phyloP scores from a whole-genome alignment of 1,140 invertebrate genomes.

The Melipona quadrifasciata region DNA sequence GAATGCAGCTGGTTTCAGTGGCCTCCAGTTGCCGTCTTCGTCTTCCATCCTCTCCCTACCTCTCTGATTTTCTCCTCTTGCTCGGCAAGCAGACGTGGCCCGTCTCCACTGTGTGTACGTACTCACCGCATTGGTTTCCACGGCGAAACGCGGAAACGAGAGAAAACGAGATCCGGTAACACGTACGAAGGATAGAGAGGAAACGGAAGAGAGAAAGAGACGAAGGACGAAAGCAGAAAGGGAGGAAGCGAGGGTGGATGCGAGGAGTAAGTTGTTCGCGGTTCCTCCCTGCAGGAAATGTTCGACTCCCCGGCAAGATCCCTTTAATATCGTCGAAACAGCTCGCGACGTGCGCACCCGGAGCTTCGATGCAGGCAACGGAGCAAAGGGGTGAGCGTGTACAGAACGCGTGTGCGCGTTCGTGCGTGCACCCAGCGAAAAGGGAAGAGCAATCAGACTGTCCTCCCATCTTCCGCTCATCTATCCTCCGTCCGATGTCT shows the following conservation, averaged over 20 bases:
- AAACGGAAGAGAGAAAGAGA: background rate
- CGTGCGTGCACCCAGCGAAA: conserved; percentile 29
- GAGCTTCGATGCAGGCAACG: background rate
- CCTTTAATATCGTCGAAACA: conserved; percentile 70
- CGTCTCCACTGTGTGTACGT: conserved; percentile 2
- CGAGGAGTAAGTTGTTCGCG: conserved; percentile 77
- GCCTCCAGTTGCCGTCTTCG: conserved; percentile 70
- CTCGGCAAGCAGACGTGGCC: background rate
- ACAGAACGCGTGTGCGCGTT: conserved; percentile 7
- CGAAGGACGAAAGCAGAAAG: background rate
- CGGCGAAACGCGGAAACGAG: background rate
- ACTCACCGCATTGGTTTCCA: conserved; percentile 20
- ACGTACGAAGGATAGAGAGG: background rate
- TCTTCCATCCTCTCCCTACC: conserved; percentile 41
- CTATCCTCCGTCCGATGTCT: conserved; percentile 4
- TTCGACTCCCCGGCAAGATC: conserved; percentile 59
- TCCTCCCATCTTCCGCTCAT: conserved; percentile 20
- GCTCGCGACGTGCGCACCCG: conserved; percentile 38
- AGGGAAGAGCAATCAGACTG: conserved; percentile 59
- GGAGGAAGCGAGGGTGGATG: background rate
- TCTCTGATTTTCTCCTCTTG: conserved; percentile 28
- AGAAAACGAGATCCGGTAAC: background rate
- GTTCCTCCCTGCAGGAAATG: conserved; percentile 71
- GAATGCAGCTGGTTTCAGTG: conserved; percentile 81
- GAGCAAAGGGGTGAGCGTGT: conserved; percentile 29